phyloP scores from a whole-genome alignment of 2,113 vertebrate genomes.

The Zingel zingel region DNA sequence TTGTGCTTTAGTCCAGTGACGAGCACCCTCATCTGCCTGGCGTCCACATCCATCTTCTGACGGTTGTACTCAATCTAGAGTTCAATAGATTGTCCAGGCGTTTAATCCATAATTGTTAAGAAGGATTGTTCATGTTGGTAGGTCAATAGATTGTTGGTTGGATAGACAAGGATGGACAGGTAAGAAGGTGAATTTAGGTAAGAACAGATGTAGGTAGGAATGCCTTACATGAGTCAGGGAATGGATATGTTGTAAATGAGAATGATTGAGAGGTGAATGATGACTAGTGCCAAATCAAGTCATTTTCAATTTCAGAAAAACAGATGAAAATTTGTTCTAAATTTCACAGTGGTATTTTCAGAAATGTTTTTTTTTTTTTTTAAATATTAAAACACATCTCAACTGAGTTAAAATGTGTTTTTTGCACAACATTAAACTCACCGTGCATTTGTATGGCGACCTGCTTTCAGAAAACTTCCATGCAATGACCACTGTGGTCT shows the following conservation, averaged over 20 bases:
- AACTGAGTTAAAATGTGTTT: background rate
- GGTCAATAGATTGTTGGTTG: background rate
- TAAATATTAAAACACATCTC: background rate
- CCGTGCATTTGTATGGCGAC: slow-evolving; percentile 91
- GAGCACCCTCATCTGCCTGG: slow-evolving; percentile 90
- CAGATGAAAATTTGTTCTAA: background rate
- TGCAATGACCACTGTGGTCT: slow-evolving; percentile 92
- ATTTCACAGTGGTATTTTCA: background rate
- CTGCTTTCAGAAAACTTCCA: slow-evolving; percentile 96
- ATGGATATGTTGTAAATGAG: background rate
- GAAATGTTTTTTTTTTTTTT: background rate
- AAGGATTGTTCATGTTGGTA: background rate
- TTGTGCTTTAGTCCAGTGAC: slow-evolving; percentile 91
- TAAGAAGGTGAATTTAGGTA: background rate
- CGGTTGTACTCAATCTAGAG: slow-evolving; percentile 93
- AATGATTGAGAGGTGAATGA: background rate
- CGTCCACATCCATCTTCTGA: slow-evolving; percentile 92
- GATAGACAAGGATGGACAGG: background rate
- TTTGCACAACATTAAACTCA: slow-evolving; percentile 62
- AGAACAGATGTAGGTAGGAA: background rate
- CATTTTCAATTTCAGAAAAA: background rate
- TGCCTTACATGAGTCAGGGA: background rate
- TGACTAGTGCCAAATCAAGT: background rate
- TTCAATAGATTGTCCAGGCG: background rate
- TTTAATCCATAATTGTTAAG: background rate